Conservation (phyloP, 1,140 invertebrate genomes). For the Lepidurus couesii region DNA sequence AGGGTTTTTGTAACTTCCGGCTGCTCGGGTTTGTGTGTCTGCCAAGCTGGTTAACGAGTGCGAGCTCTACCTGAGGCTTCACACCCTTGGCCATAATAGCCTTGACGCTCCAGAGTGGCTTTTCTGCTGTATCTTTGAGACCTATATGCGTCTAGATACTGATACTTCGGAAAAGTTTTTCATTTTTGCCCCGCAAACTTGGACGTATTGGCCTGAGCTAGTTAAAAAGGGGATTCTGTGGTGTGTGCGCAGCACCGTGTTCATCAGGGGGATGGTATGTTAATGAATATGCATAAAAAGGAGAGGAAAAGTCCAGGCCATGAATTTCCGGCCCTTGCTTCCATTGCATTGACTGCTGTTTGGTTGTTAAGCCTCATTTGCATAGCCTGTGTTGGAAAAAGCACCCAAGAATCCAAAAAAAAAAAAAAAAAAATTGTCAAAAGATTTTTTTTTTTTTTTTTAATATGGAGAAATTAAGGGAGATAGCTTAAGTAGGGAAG, state of each 20-base stretch:
- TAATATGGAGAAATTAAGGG: too few relatives aligned
- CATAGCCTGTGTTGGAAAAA: slow-evolving; percentile 4
- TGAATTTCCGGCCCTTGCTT: not conserved
- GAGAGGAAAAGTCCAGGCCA: not conserved
- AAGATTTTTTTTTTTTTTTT: not conserved
- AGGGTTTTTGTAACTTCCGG: slow-evolving; percentile 14
- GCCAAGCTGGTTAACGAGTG: slow-evolving; percentile 1
- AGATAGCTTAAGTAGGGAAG: not conserved
- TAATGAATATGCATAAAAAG: slow-evolving; percentile 2
- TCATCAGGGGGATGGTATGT: not conserved
- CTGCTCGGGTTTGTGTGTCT: not conserved
- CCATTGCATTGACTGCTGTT: not conserved
- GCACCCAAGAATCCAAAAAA: not conserved
- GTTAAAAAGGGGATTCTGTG: not conserved
- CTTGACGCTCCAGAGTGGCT: not conserved
- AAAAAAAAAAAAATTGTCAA: not conserved
- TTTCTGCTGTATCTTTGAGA: too few relatives aligned
- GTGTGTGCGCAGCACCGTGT: slow-evolving; percentile 2
- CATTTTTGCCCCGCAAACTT: too few relatives aligned
- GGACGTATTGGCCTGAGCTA: not conserved
- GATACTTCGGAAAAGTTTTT: too few relatives aligned
- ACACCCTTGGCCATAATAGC: slow-evolving; percentile 18
- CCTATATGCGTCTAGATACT: too few relatives aligned
- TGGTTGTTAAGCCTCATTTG: slow-evolving; percentile 21
- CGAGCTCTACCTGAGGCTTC: slow-evolving; percentile 20